Evolutionary conservation across 2,113 vertebrate genomes (phyloP).

Genomic region (Cercocebus atys): DNA sequence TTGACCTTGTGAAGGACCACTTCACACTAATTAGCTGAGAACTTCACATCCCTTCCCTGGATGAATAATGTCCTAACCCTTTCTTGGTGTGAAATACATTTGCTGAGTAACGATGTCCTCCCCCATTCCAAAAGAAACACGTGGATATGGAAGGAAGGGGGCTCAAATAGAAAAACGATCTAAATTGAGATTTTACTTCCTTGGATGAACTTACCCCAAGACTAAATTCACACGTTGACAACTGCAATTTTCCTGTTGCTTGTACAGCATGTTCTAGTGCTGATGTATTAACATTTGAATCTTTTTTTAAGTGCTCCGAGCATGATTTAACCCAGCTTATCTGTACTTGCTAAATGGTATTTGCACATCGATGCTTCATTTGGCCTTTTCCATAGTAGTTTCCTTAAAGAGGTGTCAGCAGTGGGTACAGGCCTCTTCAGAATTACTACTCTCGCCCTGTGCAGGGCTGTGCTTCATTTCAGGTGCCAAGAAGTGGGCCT

Average conservation of each 20-base stretch:
- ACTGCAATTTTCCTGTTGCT: slow-evolving; percentile 58
- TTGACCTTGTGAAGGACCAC: neutral
- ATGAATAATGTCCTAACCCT: neutral
- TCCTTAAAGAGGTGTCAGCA: neutral
- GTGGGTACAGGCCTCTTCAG: neutral
- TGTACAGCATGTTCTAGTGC: slow-evolving; percentile 59
- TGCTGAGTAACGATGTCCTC: neutral
- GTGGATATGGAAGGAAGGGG: neutral
- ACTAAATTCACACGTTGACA: slow-evolving; percentile 57
- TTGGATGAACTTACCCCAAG: slow-evolving; percentile 54
- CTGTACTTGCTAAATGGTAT: slow-evolving; percentile 50
- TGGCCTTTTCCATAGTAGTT: neutral
- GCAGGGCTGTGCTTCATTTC: neutral
- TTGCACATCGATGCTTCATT: slow-evolving; percentile 16
- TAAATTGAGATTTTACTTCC: slow-evolving; percentile 62
- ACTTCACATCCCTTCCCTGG: neutral
- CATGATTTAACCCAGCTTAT: slow-evolving; percentile 30
- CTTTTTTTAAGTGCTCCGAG: slow-evolving; percentile 46
- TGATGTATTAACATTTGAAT: slow-evolving; percentile 60
- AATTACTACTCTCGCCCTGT: neutral
- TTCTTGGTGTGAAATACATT: slow-evolving; percentile 18
- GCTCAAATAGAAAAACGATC: neutral
- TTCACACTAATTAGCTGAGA: neutral
- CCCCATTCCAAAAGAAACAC: slow-evolving; percentile 7
- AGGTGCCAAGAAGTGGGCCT: neutral